Percentiles rank a stretch among this genome's conserved stretches.
Evolutionary conservation across 2,888 invertebrate genomes (phyloP).

Genomic region (Azorinus chamasolen): DNA sequence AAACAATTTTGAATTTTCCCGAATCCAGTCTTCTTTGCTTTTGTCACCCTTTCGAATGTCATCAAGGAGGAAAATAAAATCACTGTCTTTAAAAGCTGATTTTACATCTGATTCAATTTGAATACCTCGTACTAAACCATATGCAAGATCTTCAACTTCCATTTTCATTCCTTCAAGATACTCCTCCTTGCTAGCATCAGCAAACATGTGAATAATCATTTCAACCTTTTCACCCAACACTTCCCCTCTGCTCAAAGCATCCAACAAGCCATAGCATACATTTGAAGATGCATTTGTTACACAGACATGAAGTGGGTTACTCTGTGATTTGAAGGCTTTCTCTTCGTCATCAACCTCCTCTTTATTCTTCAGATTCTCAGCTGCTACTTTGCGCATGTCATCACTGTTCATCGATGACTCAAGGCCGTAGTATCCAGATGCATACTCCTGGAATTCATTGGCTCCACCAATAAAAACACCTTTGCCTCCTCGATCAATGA

Average conservation of each 20-base stretch:
- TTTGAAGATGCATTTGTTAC: slow-evolving; percentile 82
- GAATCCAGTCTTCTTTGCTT: slow-evolving; percentile 74
- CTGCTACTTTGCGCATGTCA: slow-evolving; percentile 81
- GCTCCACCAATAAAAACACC: slow-evolving; percentile 86
- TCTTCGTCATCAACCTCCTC: slow-evolving; percentile 79
- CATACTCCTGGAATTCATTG: slow-evolving; percentile 86
- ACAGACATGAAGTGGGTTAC: slow-evolving; percentile 82
- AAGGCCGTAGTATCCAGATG: slow-evolving; percentile 84
- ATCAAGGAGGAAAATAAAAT: slow-evolving; percentile 79
- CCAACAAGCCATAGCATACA: slow-evolving; percentile 77
- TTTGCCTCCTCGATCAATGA: slow-evolving; percentile 86
- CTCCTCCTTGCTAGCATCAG: slow-evolving; percentile 66
- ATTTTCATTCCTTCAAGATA: slow-evolving; percentile 78
- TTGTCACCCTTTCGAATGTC: slow-evolving; percentile 67
- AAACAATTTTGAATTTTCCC: slow-evolving; percentile 76
- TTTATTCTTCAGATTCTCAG: slow-evolving; percentile 82
- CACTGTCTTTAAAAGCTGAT: slow-evolving; percentile 80
- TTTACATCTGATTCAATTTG: slow-evolving; percentile 69
- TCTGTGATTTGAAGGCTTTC: slow-evolving; percentile 64
- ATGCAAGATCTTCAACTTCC: slow-evolving; percentile 82
- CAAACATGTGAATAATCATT: slow-evolving; percentile 78
- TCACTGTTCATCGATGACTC: slow-evolving; percentile 79
- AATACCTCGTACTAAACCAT: slow-evolving; percentile 73
- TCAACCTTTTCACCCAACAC: slow-evolving; percentile 80
- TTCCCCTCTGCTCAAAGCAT: slow-evolving; percentile 78